phyloP scores from a whole-genome alignment of 2,888 invertebrate genomes.

The Ceriagrion tenellum region DNA sequence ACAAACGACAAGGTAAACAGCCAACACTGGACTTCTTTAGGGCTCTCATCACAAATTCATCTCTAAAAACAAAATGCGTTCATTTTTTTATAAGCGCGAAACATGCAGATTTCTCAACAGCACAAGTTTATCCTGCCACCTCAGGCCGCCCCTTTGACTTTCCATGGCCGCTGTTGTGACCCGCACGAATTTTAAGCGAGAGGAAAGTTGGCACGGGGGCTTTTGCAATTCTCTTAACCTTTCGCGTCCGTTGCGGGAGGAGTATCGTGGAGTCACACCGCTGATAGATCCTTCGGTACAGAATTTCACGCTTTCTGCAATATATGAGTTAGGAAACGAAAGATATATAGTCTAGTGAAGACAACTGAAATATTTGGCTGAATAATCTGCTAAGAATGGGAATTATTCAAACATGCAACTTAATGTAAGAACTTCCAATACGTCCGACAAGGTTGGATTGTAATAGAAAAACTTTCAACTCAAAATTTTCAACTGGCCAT shows the following conservation, averaged over 20 bases:
- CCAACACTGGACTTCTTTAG: background rate
- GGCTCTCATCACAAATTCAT: background rate
- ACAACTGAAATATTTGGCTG: too few species aligned
- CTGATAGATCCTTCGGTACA: background rate
- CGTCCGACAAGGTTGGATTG: too few species aligned
- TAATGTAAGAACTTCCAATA: too few species aligned
- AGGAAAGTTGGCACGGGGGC: background rate
- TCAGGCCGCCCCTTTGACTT: background rate
- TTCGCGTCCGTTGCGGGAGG: background rate
- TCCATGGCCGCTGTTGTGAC: background rate
- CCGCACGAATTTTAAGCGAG: background rate
- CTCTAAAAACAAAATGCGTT: background rate
- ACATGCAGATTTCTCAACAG: background rate
- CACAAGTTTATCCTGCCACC: background rate
- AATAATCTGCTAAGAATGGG: too few species aligned
- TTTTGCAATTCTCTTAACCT: conserved; percentile 4
- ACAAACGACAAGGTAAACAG: too few species aligned
- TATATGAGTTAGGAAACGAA: too few species aligned
- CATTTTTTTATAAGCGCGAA: background rate
- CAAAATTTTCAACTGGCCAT: too few species aligned
- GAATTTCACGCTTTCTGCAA: background rate
- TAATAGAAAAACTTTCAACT: too few species aligned
- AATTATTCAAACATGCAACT: too few species aligned
- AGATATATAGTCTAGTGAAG: too few species aligned
- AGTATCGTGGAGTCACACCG: background rate